Conservation (phyloP, 92 coral and sea anemone genomes). For the Phymanthus crucifer region DNA sequence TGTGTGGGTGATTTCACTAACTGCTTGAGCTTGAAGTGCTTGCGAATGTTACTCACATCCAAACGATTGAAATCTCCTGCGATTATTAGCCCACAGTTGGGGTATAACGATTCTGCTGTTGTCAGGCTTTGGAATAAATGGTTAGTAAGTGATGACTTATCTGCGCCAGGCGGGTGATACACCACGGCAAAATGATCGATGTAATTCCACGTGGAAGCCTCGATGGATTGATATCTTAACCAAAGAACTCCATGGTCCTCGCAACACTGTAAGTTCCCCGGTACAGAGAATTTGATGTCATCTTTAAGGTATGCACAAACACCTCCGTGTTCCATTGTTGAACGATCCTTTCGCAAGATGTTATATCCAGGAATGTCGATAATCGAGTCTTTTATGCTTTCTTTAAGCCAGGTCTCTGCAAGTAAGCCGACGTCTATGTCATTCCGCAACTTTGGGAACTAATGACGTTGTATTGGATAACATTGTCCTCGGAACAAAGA, state of each 20-base stretch:
- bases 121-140: slow-evolving; percentile 45
- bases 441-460: slow-evolving; percentile 18
- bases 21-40: slow-evolving; percentile 41
- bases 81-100: slow-evolving; percentile 34
- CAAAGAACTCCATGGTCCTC: slow-evolving; percentile 41
- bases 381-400: slow-evolving; percentile 23
- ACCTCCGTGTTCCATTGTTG: slow-evolving; percentile 40
- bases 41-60: slow-evolving; percentile 14
- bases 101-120: slow-evolving; percentile 25
- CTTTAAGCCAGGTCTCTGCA: slow-evolving; percentile 35
- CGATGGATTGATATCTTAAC: slow-evolving; percentile 23
- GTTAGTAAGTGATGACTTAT: slow-evolving; percentile 13
- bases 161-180: slow-evolving; percentile 39
- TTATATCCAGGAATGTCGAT: slow-evolving; percentile 34
- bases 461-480: slow-evolving; percentile 29
- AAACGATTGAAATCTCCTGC: slow-evolving; percentile 44
- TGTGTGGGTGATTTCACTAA: slow-evolving; percentile 32
- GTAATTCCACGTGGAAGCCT: slow-evolving; percentile 41
- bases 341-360: slow-evolving; percentile 40
- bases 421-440: slow-evolving; percentile 24
- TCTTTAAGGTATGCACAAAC: slow-evolving; percentile 38
- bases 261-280: slow-evolving; percentile 38
- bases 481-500: background rate
- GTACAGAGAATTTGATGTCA: slow-evolving; percentile 39
- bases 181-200: slow-evolving; percentile 22